Evolutionary conservation across 2,113 vertebrate genomes (phyloP).

Genomic region (Aythya baeri): DNA sequence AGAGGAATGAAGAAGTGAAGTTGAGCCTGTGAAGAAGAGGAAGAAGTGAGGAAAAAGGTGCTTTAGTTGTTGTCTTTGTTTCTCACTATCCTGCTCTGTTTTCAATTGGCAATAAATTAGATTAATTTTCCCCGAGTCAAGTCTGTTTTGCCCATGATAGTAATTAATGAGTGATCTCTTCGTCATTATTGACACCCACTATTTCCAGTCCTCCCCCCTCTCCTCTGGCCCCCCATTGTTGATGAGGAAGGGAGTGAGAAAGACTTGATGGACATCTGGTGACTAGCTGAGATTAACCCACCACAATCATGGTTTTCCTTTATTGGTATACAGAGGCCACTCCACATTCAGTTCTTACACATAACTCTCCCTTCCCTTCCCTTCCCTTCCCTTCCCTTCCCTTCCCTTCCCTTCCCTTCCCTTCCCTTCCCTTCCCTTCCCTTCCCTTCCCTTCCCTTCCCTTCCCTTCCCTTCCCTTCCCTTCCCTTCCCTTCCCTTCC

Average conservation of each 20-base stretch:
- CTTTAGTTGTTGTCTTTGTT: neutral
- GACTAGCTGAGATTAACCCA: neutral
- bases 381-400: neutral
- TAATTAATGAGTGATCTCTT: neutral
- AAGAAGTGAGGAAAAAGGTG: fast-evolving
- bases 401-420: neutral
- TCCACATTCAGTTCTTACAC: neutral
- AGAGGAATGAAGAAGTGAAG: neutral
- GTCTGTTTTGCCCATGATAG: neutral
- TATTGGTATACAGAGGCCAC: neutral
- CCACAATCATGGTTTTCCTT: neutral
- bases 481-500: too few species aligned
- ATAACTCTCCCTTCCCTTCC: neutral
- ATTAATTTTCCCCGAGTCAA: neutral
- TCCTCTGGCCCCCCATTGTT: too few species aligned
- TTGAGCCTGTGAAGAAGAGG: neutral
- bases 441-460: neutral
- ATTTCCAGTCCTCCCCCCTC: too few species aligned
- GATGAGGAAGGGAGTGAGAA: neutral
- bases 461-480: neutral
- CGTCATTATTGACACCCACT: too few species aligned
- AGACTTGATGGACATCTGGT: neutral
- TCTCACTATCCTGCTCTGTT: neutral
- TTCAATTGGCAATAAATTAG: neutral
- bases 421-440: neutral